These are phyloP conservation scores for Alitta virens DNA, from an alignment of 2,888 invertebrate genomes.

Conservation along the genomic window DNA sequence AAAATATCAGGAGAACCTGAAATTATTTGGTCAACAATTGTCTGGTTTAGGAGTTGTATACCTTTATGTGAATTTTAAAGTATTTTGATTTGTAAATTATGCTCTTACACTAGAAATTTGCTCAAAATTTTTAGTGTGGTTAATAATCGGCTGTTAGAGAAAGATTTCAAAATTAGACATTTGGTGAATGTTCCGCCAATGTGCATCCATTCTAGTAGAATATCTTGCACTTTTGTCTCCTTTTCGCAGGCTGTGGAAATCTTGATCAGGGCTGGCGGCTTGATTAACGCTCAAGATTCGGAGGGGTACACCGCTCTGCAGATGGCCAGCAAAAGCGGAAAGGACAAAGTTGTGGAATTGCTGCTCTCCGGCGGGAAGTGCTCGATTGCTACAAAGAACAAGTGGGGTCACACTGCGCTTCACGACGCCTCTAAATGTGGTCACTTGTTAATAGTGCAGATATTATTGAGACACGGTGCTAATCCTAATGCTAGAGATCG, in stretches of 20 bases:
- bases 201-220: too few relatives aligned
- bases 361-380: constrained; percentile 1
- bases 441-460: not conserved
- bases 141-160: too few relatives aligned
- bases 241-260: not conserved
- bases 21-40: too few relatives aligned
- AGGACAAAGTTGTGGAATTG: constrained; percentile 7
- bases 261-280: not conserved
- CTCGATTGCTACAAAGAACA: constrained; percentile 34
- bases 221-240: too few relatives aligned
- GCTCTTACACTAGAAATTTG: too few relatives aligned
- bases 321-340: constrained; percentile 9
- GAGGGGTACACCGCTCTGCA: constrained; percentile 15
- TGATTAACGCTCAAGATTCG: constrained; percentile 2
- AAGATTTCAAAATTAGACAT: too few relatives aligned
- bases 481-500: constrained; percentile 10
- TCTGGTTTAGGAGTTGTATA: too few relatives aligned
- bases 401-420: constrained; percentile 55
- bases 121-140: too few relatives aligned
- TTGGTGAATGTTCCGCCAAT: too few relatives aligned
- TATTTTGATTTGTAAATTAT: too few relatives aligned
- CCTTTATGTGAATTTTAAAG: too few relatives aligned
- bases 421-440: constrained; percentile 45
- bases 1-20: too few relatives aligned
- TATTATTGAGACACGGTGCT: constrained; percentile 16